Conservation (phyloP, 2,888 invertebrate genomes). For the Nephrotoma appendiculata region DNA sequence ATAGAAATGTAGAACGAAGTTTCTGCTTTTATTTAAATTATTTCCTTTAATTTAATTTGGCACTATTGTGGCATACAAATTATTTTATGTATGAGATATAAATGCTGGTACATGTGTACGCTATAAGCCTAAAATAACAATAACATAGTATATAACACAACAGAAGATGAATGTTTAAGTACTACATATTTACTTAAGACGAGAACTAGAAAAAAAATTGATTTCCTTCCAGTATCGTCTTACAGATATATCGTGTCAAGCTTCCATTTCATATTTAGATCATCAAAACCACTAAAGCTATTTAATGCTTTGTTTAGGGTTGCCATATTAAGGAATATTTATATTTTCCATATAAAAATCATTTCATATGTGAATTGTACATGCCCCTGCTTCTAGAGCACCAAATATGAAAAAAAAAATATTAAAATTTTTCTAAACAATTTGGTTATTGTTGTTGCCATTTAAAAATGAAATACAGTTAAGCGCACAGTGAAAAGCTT, state of each 20-base stretch:
- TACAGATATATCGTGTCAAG: background rate
- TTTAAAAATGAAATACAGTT: background rate
- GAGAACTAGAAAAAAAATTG: background rate
- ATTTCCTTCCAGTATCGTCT: background rate
- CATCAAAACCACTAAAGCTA: background rate
- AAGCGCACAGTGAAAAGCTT: background rate
- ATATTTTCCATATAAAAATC: background rate
- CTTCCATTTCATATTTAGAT: background rate
- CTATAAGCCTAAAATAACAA: background rate
- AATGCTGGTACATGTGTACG: background rate
- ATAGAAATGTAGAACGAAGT: background rate
- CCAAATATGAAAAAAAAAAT: background rate
- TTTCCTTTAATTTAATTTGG: background rate
- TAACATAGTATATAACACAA: background rate
- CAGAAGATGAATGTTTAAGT: background rate
- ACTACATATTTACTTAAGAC: background rate
- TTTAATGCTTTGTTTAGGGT: background rate
- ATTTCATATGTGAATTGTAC: background rate
- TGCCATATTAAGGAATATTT: background rate
- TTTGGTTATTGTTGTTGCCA: background rate
- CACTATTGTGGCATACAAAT: background rate
- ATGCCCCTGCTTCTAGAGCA: background rate
- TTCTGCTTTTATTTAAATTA: background rate
- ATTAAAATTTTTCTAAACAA: background rate
- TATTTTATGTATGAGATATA: background rate